Evolutionary conservation across 2,888 invertebrate genomes (phyloP), one percentile per base, ranked within the genome.

Genomic region (Apamea monoglypha): DNA sequence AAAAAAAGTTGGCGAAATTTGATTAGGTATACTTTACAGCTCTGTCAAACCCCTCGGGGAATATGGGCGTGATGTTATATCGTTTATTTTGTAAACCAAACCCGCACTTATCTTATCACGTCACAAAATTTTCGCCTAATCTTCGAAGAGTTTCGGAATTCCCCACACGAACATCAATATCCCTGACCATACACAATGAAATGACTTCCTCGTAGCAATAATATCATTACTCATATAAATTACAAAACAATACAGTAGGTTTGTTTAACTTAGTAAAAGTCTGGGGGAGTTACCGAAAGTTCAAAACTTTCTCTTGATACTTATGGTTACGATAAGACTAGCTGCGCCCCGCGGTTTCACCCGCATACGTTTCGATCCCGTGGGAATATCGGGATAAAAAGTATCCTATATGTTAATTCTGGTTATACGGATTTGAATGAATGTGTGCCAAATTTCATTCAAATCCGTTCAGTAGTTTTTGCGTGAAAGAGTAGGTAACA

Each of bases 291-390:
- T 25, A 79, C 76, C 29, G 25, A 25, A 5, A 78, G 7, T 25
- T 78, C 29, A 18, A 78, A 61, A 78, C 47, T 78, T 59, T 78
- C 76, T 18, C 21, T 29, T 74, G 53, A 25, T 76, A 29, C 16
- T 5, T 61, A 21, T 14, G 18, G 12, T 44, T 44, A 44, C 7
- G 40, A 7, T 40, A 0, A 40, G 40, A 40, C 40, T 40, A 40
- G 40, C 40, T 6, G 40, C 40, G 40, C 7, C 7, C 40, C 40
- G 40, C 40, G 40, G 40, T 40, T 40, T 40, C 7, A 40, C 40
- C 40, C 40, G 6, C 40, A 40, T 40, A 40, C 6, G 40, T 40
- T 40, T 40, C 40, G 40, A 40, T 40, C 40, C 7, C 40, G 40
- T 40, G 40, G 40, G 40, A 40, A 40, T 40, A 40, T 40, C 40